These are phyloP conservation scores for Calidris pygmaea DNA, from an alignment of 2,113 vertebrate species.

Conservation along the genomic window DNA sequence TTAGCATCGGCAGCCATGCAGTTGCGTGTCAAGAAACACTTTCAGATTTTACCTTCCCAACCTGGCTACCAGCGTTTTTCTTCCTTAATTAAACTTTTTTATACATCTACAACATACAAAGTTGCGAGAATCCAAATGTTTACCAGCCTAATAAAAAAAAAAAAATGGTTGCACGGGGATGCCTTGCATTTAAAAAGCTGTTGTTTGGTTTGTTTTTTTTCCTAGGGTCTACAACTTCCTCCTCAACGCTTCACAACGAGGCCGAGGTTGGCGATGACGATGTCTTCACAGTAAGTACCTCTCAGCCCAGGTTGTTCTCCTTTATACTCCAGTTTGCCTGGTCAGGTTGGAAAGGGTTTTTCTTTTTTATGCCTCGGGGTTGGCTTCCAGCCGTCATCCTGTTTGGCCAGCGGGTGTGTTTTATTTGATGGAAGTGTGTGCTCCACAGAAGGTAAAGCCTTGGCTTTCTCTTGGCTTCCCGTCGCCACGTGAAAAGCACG, in stretches of 20 bases:
- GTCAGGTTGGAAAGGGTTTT: not conserved
- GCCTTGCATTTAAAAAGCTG: not conserved
- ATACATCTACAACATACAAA: not conserved
- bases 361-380: not conserved
- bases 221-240: conserved; percentile 95
- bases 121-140: not conserved
- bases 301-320: not conserved
- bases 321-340: not conserved
- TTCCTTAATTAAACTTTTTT: not conserved
- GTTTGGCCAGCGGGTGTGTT: conserved; percentile 10
- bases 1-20: not conserved
- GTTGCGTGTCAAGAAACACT: not conserved
- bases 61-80: not conserved
- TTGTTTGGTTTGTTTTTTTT: not conserved
- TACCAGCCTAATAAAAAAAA: not conserved
- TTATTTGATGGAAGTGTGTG: not conserved
- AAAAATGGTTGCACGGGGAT: not conserved
- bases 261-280: conserved; percentile 96
- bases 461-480: not conserved
- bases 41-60: not conserved
- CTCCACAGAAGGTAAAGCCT: not conserved
- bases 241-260: conserved; percentile 96
- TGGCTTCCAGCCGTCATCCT: rapidly evolving
- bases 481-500: rapidly evolving
- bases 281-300: conserved; percentile 91